Evolutionary conservation across 2,888 invertebrate species (phyloP), one percentile per base, ranked within the genome.

Genomic region (Drosophila demipolita): DNA sequence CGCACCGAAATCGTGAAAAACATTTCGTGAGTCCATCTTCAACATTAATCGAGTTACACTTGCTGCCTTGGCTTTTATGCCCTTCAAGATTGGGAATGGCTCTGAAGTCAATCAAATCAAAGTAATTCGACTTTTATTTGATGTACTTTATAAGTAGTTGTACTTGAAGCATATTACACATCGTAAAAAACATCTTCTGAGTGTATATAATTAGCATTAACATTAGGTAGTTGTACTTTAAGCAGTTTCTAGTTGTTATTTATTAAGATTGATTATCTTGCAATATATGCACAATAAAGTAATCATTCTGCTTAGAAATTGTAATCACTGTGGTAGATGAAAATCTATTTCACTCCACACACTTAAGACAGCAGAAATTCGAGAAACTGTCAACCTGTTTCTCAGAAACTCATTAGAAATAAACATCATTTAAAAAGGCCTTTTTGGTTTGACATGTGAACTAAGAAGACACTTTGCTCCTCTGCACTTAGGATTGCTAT

Each of bases 371-470:
- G 26, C 11, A 20, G 29, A 52, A 63, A 52, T 60, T 64, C 36
- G 17, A 42, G 59, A 12, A 45, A 49, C 54, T 65, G 52, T 59
- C 62, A 53, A 66, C 65, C 52, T 66, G 26, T 52, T 45, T 62
- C 33, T 26, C 6, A 45, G 45, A 66, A 71, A 55, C 42, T 32
- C 66, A 53, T 53, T 60, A 36, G 20, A 40, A 8, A 9, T 20
- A 26, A 42, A 32, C 66, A 71, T 49, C 48, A 63, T 54, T 64
- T 58, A 66, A 50, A 58, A 57, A 52, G 49, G 55, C 50, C 59
- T 59, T 35, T 45, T 49, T 52, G 38, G 57, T 63, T 57, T 70
- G 74, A 66, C 74, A 78, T 74, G 64, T 78, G 78, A 70, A 62
- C 77, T 57, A 61, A 45, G 66, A 23, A 45, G 45, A 45, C 29